Conservation (phyloP, 2,113 vertebrate species). For the Gallinago paraguaiae region DNA sequence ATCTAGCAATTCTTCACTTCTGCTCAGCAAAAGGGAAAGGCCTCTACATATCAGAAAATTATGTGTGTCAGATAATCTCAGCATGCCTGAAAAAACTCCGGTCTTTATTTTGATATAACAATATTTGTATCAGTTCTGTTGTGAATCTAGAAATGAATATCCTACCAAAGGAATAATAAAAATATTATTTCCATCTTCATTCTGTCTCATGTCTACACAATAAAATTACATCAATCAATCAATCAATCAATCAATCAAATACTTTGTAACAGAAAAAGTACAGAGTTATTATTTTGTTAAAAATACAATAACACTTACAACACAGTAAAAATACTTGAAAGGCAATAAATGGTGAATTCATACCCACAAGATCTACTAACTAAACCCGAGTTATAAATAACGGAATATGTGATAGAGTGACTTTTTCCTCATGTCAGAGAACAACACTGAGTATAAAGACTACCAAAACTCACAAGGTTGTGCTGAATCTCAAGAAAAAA, state of each 20-base stretch:
- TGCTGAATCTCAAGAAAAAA: not conserved
- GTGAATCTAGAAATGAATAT: not conserved
- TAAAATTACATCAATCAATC: not conserved
- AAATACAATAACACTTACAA: not conserved
- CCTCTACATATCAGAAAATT: not conserved
- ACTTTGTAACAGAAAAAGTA: not conserved
- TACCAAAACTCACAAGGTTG: not conserved
- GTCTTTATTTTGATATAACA: not conserved
- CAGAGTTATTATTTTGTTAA: not conserved
- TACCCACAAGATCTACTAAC: not conserved
- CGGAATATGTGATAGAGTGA: not conserved
- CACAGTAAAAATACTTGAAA: not conserved
- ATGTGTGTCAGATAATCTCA: not conserved
- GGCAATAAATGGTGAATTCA: not conserved
- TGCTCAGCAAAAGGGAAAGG: not conserved
- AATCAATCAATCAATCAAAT: not conserved
- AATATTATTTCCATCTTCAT: not conserved
- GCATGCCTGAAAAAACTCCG: not conserved
- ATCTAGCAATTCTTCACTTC: not conserved
- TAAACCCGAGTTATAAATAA: not conserved
- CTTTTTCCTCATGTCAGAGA: not conserved
- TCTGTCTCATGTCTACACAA: not conserved
- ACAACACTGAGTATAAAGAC: not conserved
- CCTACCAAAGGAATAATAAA: not conserved
- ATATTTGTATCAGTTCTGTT: not conserved